Evolutionary conservation across 23 tunicate species (phyloP).

Genomic region (Halocynthia roretzi): DNA sequence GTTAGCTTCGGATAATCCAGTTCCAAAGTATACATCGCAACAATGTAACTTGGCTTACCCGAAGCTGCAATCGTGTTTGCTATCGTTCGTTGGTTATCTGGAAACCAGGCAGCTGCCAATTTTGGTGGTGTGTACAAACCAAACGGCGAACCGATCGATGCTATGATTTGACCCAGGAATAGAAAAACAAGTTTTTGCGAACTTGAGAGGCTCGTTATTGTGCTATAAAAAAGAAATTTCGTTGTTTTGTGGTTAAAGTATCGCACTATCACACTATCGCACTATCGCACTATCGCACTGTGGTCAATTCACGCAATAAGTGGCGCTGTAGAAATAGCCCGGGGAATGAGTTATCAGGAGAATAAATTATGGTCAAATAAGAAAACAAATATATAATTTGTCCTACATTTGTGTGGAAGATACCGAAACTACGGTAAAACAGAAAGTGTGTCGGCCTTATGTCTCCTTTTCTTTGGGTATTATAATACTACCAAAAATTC

Average conservation of each 20-base stretch:
- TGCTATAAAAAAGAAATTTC: slow-evolving; percentile 18
- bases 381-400: no score
- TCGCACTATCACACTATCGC: no score
- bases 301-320: not conserved
- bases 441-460: no score
- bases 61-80: slow-evolving; percentile 71
- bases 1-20: no score
- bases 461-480: no score
- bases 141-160: slow-evolving; percentile 80
- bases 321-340: not conserved
- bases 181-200: slow-evolving; percentile 29
- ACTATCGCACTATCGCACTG: no score
- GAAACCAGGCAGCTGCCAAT: slow-evolving; percentile 76
- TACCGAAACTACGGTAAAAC: no score
- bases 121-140: slow-evolving; percentile 79
- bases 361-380: no score
- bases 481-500: no score
- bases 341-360: no score
- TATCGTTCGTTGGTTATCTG: slow-evolving; percentile 64
- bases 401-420: no score
- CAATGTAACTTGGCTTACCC: slow-evolving; percentile 18
- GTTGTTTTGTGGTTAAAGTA: slow-evolving; percentile 8
- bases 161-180: slow-evolving; percentile 63
- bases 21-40: no score
- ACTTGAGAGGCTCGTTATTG: slow-evolving; percentile 24